These are phyloP conservation scores for Corvus cornix DNA, from an alignment of 2,113 vertebrate genomes.

Conservation along the genomic window DNA sequence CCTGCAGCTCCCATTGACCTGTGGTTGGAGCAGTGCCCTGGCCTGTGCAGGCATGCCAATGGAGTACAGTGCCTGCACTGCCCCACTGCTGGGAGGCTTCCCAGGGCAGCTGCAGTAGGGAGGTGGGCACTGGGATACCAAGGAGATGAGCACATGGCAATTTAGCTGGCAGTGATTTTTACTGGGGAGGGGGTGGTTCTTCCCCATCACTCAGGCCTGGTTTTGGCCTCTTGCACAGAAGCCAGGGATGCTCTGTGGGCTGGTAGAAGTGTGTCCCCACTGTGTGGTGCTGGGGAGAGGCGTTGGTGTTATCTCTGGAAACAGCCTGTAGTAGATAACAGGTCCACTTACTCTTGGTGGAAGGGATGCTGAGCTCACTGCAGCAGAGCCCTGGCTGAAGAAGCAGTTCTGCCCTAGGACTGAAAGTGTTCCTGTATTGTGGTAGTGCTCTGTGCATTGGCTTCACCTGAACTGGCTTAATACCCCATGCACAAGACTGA, in stretches of 20 bases:
- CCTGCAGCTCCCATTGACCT: slow-evolving; percentile 38
- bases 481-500: fast-evolving
- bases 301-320: not conserved
- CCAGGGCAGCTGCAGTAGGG: not conserved
- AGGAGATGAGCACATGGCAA: not conserved
- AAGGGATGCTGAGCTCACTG: not conserved
- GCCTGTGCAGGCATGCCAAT: not conserved
- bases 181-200: not conserved
- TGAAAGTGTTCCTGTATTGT: not conserved
- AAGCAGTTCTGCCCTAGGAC: not conserved
- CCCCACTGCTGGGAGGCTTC: not conserved
- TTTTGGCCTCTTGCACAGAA: not conserved
- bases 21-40: not conserved
- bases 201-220: not conserved
- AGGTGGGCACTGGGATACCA: not conserved
- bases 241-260: not conserved
- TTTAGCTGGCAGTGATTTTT: not conserved
- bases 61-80: not conserved
- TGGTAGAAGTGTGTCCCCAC: fast-evolving
- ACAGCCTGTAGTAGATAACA: fast-evolving
- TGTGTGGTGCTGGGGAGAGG: fast-evolving
- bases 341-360: fast-evolving
- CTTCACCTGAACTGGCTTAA: not conserved
- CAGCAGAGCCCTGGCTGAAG: not conserved
- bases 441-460: not conserved